Evolutionary conservation across 2,797 vertebrate species (phyloP).

Genomic region (Gambelia wislizenii): DNA sequence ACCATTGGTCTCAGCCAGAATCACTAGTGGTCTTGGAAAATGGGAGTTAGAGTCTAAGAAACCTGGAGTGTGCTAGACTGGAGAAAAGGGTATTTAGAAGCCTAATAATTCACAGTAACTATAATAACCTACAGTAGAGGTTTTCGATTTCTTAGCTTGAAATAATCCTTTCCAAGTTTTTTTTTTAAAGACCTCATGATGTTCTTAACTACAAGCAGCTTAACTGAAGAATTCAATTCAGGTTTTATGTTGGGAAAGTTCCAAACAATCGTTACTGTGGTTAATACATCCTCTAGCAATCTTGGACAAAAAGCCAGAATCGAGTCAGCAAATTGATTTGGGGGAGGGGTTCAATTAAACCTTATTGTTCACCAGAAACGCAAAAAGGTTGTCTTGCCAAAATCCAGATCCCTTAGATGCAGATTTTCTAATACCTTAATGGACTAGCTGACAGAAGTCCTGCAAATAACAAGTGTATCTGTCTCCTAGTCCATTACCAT

Average conservation of each 20-base stretch:
- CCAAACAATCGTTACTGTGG: background rate
- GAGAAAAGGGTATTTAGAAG: background rate
- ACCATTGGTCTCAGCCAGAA: background rate
- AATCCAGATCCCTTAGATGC: slow-evolving; percentile 47
- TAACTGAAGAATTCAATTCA: background rate
- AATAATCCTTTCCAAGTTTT: background rate
- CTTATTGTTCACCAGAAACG: background rate
- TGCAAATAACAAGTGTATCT: slow-evolving; percentile 66
- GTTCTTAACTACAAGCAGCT: background rate
- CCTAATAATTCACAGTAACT: background rate
- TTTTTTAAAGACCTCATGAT: too few species aligned
- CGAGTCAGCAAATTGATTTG: background rate
- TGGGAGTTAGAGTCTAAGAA: background rate
- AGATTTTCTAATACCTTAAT: slow-evolving; percentile 61
- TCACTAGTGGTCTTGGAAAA: background rate
- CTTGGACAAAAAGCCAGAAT: slow-evolving; percentile 1
- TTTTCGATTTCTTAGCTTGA: background rate
- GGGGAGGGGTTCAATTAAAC: slow-evolving; percentile 4
- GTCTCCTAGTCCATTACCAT: slow-evolving; percentile 60
- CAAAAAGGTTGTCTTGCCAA: slow-evolving; percentile 38
- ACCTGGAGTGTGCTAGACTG: background rate
- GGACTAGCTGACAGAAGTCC: slow-evolving; percentile 51
- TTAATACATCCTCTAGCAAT: background rate
- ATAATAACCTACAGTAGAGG: background rate
- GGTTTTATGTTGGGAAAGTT: background rate